These are phyloP conservation scores for Myotis findleyi DNA, from an alignment of 2,797 vertebrate genomes.

Conservation along the genomic window DNA sequence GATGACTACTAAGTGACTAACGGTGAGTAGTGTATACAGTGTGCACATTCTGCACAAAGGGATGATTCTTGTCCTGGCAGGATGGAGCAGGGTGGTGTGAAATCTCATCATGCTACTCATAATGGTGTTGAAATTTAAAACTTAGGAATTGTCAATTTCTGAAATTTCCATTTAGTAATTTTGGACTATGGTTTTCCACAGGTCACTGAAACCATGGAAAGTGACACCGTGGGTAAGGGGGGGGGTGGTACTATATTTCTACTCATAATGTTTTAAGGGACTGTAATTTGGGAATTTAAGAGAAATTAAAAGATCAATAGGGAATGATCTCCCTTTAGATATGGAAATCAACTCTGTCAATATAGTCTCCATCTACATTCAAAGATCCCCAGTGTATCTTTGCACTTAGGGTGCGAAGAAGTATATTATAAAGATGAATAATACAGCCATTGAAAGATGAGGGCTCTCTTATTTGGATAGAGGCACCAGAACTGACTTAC, in stretches of 20 bases:
- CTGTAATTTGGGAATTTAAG: neutral
- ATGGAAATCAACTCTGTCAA: neutral
- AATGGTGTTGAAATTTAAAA: neutral
- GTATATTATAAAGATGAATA: neutral
- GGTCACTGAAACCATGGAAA: neutral
- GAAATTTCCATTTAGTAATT: neutral
- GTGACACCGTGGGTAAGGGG: neutral
- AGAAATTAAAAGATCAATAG: neutral
- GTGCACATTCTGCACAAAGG: neutral
- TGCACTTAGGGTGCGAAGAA: neutral
- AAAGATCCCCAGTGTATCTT: neutral
- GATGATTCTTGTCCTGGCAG: neutral
- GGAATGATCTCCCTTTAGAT: neutral
- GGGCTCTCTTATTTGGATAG: neutral
- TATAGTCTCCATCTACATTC: neutral
- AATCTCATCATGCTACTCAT: too few species aligned
- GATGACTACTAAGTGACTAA: neutral
- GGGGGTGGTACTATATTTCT: neutral
- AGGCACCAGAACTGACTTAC: neutral
- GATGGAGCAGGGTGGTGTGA: neutral
- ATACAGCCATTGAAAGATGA: neutral
- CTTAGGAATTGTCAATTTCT: neutral
- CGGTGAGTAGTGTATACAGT: too few species aligned
- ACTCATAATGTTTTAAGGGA: neutral
- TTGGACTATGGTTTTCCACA: neutral